These are phyloP conservation scores for Drosophila leontia DNA, from an alignment of 1,140 invertebrate species.

Conservation along the genomic window DNA sequence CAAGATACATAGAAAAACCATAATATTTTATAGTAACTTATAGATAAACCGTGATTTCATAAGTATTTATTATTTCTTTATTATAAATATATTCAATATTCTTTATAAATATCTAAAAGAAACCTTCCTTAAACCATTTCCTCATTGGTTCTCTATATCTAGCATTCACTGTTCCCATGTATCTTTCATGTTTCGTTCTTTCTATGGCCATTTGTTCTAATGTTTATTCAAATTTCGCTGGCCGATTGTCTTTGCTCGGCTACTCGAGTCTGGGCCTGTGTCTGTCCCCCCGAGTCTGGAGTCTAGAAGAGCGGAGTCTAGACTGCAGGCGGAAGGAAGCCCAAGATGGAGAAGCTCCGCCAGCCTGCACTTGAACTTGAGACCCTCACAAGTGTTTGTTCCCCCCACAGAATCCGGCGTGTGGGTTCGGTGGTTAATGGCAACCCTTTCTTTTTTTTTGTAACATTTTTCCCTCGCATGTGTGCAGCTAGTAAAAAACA, in stretches of 20 bases:
- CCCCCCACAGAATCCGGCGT: conserved; percentile 41
- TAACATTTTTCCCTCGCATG: conserved; percentile 31
- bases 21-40: too few relatives aligned
- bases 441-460: conserved; percentile 36
- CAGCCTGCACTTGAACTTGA: conserved; percentile 56
- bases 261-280: conserved; percentile 27
- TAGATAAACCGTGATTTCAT: too few relatives aligned
- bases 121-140: neutral
- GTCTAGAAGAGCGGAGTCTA: conserved; percentile 27
- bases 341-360: conserved; percentile 43
- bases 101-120: neutral
- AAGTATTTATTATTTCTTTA: too few relatives aligned
- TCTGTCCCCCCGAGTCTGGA: conserved; percentile 6
- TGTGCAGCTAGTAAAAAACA: conserved; percentile 44
- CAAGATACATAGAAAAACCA: too few relatives aligned
- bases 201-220: conserved; percentile 27
- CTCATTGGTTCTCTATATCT: neutral
- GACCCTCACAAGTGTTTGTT: conserved; percentile 40
- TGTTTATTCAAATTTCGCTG: conserved; percentile 53
- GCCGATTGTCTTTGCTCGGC: conserved; percentile 42
- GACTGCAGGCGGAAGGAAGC: conserved; percentile 52
- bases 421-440: conserved; percentile 44
- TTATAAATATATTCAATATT: neutral
- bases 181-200: conserved; percentile 40
- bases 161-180: conserved; percentile 8